A percentile compares a stretch with the other conserved stretches of the same genome.
phyloP scores from a whole-genome alignment of 1,140 invertebrate genomes.

The Hyles euphorbiae region DNA sequence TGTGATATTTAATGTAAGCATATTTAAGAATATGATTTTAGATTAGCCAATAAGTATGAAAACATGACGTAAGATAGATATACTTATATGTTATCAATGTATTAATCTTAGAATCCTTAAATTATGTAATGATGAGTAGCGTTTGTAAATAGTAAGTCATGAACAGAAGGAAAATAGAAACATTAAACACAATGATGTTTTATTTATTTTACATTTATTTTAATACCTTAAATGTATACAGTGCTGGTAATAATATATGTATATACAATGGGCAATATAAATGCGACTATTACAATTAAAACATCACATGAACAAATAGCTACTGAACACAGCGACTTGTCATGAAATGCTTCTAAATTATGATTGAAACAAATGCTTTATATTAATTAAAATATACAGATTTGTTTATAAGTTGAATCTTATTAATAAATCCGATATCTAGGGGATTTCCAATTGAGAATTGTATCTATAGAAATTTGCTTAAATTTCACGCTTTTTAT shows the following conservation, averaged over 20 bases:
- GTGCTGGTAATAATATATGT: too few relatives aligned
- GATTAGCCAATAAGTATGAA: background rate
- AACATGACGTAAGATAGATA: background rate
- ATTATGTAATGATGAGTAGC: background rate
- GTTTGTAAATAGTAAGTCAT: conserved; percentile 7
- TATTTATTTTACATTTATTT: conserved; percentile 7
- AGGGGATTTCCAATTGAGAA: background rate
- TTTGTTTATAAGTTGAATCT: too few relatives aligned
- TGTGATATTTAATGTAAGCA: conserved; percentile 20
- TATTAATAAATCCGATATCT: background rate
- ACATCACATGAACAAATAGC: background rate
- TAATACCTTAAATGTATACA: background rate
- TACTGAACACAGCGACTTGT: conserved; percentile 1
- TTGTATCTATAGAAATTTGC: too few relatives aligned
- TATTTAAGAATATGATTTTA: conserved; percentile 1
- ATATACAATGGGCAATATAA: too few relatives aligned
- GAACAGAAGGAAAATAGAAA: conserved; percentile 4
- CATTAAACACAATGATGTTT: conserved; percentile 6
- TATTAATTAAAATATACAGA: too few relatives aligned
- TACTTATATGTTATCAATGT: background rate
- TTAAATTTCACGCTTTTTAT: too few relatives aligned
- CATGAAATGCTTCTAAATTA: background rate
- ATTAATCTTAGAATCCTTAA: conserved; percentile 1
- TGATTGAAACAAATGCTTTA: too few relatives aligned
- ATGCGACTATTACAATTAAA: background rate